Evolutionary conservation across 2,888 invertebrate genomes (phyloP).

Genomic region (Marronus borbonicus): DNA sequence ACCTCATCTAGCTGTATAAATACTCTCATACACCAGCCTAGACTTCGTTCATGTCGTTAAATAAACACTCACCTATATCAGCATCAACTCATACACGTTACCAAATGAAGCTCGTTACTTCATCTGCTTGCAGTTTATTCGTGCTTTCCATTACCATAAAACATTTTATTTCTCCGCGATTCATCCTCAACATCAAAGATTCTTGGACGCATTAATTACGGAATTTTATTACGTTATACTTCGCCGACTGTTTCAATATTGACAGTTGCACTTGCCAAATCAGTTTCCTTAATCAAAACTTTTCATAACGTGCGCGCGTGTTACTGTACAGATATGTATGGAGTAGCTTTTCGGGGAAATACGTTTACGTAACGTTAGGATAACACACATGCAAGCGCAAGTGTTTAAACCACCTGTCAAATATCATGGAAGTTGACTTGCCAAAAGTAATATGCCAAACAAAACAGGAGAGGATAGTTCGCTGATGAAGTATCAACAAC

Average conservation of each 20-base stretch:
- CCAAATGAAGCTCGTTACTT: neutral
- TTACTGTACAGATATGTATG: neutral
- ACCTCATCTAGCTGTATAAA: no score
- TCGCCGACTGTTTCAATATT: constrained; percentile 2
- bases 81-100: neutral
- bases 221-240: constrained; percentile 17
- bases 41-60: neutral
- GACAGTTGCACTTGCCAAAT: constrained; percentile 14
- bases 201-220: neutral
- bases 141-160: neutral
- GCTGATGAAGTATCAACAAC: neutral
- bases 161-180: neutral
- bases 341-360: constrained; percentile 9
- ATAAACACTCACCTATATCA: neutral
- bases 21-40: neutral
- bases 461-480: neutral
- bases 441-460: constrained; percentile 11
- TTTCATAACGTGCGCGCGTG: neutral
- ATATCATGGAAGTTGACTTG: constrained; percentile 1
- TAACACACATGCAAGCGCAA: neutral
- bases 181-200: constrained; percentile 3
- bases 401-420: constrained; percentile 20
- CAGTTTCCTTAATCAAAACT: constrained; percentile 19
- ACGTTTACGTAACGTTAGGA: constrained; percentile 2
- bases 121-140: neutral